phyloP scores from a whole-genome alignment of 2,888 invertebrate species.

The Nephrocerus scutellatus region DNA sequence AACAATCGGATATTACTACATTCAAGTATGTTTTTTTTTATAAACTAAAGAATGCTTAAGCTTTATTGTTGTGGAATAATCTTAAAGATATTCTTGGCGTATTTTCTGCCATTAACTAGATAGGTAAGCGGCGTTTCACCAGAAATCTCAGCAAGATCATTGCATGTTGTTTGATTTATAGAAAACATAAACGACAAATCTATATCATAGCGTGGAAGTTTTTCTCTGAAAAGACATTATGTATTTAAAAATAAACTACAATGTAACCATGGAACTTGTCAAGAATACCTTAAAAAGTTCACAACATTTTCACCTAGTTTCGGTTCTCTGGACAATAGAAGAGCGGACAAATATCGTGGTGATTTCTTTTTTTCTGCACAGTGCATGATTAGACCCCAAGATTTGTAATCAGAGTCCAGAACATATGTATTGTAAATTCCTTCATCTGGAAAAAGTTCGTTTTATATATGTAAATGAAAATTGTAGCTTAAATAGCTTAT shows the following conservation, averaged over 20 bases:
- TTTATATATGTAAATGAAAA: slow-evolving; percentile 10
- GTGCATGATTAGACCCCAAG: slow-evolving; percentile 76
- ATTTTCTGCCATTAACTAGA: slow-evolving; percentile 37
- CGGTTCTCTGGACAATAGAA: slow-evolving; percentile 64
- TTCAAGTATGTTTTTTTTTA: slow-evolving; percentile 1
- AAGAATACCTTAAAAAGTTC: slow-evolving; percentile 40
- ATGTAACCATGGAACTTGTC: background rate
- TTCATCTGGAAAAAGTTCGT: slow-evolving; percentile 65
- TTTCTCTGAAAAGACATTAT: slow-evolving; percentile 33
- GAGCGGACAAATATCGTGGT: slow-evolving; percentile 72
- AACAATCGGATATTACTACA: slow-evolving; percentile 2
- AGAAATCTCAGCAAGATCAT: slow-evolving; percentile 39
- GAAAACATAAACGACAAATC: slow-evolving; percentile 77
- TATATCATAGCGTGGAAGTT: slow-evolving; percentile 63
- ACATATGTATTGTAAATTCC: slow-evolving; percentile 84
- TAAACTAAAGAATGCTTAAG: background rate
- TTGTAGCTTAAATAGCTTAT: background rate
- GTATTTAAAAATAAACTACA: slow-evolving; percentile 4
- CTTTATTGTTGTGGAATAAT: slow-evolving; percentile 27
- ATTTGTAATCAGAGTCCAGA: slow-evolving; percentile 73
- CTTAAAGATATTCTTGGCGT: slow-evolving; percentile 34
- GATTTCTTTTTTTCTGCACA: slow-evolving; percentile 78
- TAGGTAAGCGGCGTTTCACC: slow-evolving; percentile 43
- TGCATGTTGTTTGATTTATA: slow-evolving; percentile 62
- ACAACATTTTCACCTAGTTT: slow-evolving; percentile 54